Evolutionary conservation across 2,797 vertebrate species (phyloP).

Genomic region (Orestias chungarensis): DNA sequence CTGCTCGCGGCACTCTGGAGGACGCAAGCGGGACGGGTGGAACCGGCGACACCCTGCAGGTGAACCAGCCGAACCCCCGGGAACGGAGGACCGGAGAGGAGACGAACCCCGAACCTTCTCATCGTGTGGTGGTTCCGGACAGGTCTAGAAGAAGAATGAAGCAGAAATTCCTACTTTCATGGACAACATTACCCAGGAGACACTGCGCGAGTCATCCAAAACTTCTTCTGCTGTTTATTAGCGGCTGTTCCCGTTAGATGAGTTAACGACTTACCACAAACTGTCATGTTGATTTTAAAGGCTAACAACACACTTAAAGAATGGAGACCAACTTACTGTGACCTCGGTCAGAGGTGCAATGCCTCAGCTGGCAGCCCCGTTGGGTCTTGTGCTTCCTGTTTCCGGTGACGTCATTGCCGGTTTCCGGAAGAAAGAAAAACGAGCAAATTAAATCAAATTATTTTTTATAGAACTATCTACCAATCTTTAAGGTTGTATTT

Average conservation of each 20-base stretch:
- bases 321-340: slow-evolving; percentile 20
- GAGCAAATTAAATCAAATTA: not conserved
- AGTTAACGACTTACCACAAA: not conserved
- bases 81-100: slow-evolving; percentile 36
- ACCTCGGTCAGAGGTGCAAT: slow-evolving; percentile 44
- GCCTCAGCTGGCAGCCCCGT: slow-evolving; percentile 7
- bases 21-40: slow-evolving; percentile 8
- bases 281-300: slow-evolving; percentile 2
- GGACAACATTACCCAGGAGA: not conserved
- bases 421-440: not conserved
- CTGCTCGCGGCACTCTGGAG: slow-evolving; percentile 69
- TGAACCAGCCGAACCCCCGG: slow-evolving; percentile 14
- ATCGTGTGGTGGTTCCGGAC: slow-evolving; percentile 44
- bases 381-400: slow-evolving; percentile 58
- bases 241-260: not conserved
- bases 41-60: not conserved
- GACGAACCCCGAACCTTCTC: slow-evolving; percentile 38
- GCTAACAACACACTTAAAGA: too few species aligned
- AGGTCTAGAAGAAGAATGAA: slow-evolving; percentile 24
- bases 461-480: not conserved
- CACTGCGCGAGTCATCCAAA: not conserved
- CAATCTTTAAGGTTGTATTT: not conserved
- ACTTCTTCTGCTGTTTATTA: not conserved
- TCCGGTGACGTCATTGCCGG: slow-evolving; percentile 57
- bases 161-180: not conserved